Conservation (phyloP, 2,113 vertebrate genomes). For the Psilopogon haemacephalus region DNA sequence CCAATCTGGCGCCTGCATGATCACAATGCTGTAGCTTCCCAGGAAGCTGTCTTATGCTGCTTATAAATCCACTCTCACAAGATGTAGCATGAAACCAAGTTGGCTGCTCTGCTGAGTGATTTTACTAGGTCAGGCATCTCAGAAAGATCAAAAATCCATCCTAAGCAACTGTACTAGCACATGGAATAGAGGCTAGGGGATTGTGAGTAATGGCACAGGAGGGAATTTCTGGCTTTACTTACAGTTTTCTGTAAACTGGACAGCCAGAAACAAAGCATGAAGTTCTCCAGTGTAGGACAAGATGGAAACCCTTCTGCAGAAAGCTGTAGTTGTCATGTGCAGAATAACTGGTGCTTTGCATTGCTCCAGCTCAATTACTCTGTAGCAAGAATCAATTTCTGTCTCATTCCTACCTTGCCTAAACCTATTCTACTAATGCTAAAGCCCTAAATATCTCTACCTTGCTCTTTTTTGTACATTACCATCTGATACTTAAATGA, state of each 20-base stretch:
- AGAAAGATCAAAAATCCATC: neutral
- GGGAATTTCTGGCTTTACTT: neutral
- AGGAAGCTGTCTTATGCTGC: neutral
- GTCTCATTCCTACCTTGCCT: neutral
- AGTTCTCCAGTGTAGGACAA: neutral
- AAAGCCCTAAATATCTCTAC: neutral
- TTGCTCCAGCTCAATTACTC: neutral
- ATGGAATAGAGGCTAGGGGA: fast-evolving
- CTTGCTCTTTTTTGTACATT: neutral
- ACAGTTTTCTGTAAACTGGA: neutral
- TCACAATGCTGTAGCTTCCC: neutral
- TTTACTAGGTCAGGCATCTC: neutral
- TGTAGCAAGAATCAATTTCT: neutral
- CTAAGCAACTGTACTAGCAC: neutral
- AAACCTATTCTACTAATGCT: neutral
- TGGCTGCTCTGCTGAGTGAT: neutral
- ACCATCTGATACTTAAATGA: neutral
- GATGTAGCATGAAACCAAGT: neutral
- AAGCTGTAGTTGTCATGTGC: neutral
- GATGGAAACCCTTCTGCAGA: neutral
- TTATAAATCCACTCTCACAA: neutral
- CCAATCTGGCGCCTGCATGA: neutral
- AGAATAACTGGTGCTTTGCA: neutral
- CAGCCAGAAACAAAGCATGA: neutral
- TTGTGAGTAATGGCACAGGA: neutral